Evolutionary conservation across 2,113 vertebrate species (phyloP).

Genomic region (Oryzias javanicus): DNA sequence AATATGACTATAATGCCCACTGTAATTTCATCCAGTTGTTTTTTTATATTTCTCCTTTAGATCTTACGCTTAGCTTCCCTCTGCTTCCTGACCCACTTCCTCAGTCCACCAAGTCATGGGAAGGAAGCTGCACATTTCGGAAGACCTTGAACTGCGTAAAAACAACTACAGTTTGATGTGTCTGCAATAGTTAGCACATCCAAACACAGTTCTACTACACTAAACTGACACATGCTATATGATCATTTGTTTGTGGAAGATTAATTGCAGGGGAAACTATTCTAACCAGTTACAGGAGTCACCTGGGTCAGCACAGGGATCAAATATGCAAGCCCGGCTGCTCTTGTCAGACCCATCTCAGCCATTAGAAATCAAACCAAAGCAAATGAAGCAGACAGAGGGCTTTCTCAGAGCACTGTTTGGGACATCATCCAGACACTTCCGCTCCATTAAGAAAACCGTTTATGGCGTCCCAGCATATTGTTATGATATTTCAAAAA

Average conservation of each 20-base stretch:
- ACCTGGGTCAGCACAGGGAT: constrained; percentile 12
- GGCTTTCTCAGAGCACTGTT: constrained; percentile 23
- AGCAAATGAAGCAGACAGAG: constrained; percentile 26
- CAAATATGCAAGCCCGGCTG: constrained; percentile 33
- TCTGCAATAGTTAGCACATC: constrained; percentile 47
- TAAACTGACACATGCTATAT: constrained; percentile 25
- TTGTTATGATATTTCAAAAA: background rate
- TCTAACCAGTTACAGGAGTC: constrained; percentile 22
- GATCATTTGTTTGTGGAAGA: constrained; percentile 30
- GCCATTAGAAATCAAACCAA: constrained; percentile 40
- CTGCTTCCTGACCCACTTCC: constrained; percentile 73
- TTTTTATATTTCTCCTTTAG: constrained; percentile 38
- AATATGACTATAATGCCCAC: constrained; percentile 10
- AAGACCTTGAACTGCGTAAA: constrained; percentile 23
- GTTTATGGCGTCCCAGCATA: constrained; percentile 13
- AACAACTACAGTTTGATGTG: constrained; percentile 30
- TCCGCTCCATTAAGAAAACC: background rate
- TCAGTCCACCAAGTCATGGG: constrained; percentile 23
- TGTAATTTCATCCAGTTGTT: constrained; percentile 9
- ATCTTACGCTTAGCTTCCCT: constrained; percentile 59
- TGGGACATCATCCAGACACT: constrained; percentile 24
- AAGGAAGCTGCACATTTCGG: constrained; percentile 30
- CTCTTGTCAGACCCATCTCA: constrained; percentile 26
- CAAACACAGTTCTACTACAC: constrained; percentile 51
- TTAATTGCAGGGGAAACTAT: constrained; percentile 5